Evolutionary conservation across 2,888 invertebrate genomes (phyloP), one percentile per base, ranked within the genome.

Genomic region (Cataglyphis rosenhaueri): DNA sequence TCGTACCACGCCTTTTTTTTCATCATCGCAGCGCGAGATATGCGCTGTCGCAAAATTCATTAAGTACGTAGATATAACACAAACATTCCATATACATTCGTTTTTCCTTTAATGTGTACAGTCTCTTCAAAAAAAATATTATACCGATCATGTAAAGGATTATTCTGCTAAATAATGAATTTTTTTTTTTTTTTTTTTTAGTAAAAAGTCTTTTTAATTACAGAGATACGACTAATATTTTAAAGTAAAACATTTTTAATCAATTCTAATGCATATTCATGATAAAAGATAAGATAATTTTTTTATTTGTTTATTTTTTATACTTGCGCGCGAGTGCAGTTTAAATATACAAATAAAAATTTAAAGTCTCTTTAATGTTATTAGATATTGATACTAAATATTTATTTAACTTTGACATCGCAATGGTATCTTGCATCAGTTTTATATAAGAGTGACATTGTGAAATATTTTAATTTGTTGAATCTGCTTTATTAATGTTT

Each of bases 161-260:
- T 29, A 38, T n/a, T 76, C 5, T 29, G 29, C 3, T 15, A 38
- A 29, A 41, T 38, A n/a, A 48, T 48, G 18, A 18, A 3, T 32
- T 32, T 32, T 32, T 32, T 32, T 32, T 32, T 32, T 32, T 32
- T 32, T 32, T 32, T 32, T 32, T 32, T 32, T 32, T 44, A 38
- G 41, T 57, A 41, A 41, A 76, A 52, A 65, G 9, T 4, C 4
- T 61, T 55, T 41, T 8, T 41, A 76, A 76, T 76, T 76, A 57
- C 12, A 21, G 21, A 59, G 9, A 48, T 71, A 18, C 18, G 18
- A 57, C 21, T 25, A 32, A 21, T 62, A 1, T 35, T 1, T 62
- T 48, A 48, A 62, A 48, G 35, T 44, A 6, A 38, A 21, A 41
- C 6, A 44, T 55, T 52, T 75, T 38, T 38, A 15, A 38, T 0